These are phyloP conservation scores for Threskiornis aethiopicus DNA, from an alignment of 2,797 vertebrate species.

Conservation along the genomic window DNA sequence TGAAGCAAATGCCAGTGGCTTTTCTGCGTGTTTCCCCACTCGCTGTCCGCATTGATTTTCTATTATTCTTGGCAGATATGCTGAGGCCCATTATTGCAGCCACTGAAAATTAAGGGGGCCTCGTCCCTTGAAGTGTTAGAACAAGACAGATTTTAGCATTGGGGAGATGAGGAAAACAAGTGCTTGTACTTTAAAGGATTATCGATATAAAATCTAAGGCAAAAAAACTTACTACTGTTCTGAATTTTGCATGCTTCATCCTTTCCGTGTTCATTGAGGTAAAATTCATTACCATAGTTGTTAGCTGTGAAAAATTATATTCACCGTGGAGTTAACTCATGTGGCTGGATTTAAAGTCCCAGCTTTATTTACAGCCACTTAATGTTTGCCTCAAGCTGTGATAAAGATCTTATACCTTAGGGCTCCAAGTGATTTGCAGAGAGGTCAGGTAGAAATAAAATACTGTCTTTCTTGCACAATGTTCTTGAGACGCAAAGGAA, in stretches of 20 bases:
- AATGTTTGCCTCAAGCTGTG: background rate
- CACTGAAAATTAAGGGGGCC: background rate
- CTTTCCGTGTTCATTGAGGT: background rate
- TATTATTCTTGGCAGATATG: constrained; percentile 36
- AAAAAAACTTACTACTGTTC: background rate
- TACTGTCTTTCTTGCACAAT: background rate
- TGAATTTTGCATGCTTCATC: background rate
- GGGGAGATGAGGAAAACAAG: background rate
- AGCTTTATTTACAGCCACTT: background rate
- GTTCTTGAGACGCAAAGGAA: background rate
- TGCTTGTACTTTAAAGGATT: background rate
- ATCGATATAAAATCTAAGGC: background rate
- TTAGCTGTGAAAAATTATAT: constrained; percentile 33
- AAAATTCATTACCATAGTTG: constrained; percentile 12
- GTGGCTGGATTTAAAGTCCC: background rate
- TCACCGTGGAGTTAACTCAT: background rate
- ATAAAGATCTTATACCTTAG: background rate
- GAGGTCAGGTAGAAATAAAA: background rate
- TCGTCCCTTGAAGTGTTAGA: background rate
- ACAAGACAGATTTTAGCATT: background rate
- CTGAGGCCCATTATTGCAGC: background rate
- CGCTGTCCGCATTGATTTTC: background rate
- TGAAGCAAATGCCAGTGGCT: background rate
- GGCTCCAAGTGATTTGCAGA: background rate
- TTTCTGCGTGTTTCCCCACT: background rate